Base-by-base conservation (phyloP, 2,113 vertebrate species). In the Odocoileus hemionus region DNA sequence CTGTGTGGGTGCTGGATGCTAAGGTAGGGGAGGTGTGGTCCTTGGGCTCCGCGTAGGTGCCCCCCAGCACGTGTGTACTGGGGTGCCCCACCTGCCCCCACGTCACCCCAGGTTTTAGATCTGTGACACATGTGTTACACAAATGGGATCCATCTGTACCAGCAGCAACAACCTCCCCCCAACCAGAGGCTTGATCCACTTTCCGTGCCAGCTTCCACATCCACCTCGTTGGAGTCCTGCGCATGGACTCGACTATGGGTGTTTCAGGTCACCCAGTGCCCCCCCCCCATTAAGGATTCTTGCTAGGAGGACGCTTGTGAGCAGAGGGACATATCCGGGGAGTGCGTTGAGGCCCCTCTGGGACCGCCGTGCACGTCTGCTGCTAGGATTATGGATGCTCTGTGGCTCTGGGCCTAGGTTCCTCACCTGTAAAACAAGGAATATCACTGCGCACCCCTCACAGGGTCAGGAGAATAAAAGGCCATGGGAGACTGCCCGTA, bases 11-110 rank as follows among this genome's bases (percentile, higher is more conserved):
- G n/a, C 30, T 28, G 30, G 10, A 8, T 60, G 17, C 1, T 1
- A 23, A 54, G 67, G 23, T 1, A 1, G 1, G n/a, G 5, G 54
- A 47, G 4, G 21, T 1, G 5, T 16, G 9, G 15, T 25, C 61
- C 61, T 33, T 9, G 9, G 54, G 28, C 30, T 58, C 12, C 11
- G 15, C 25, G 21, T 80, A 33, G 8, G 30, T 14, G 8, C 14
- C 91, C 84, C 14, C 16, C 19, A 17, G 39, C 21, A 28, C 12
- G 6, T 9, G 3, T 52, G 76, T 3, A 54, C 13, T 11, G 25
- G 9, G 21, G 39, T 39, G 36, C 25, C 58, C 80, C 19, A 26
- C 23, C 50, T 76, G 39, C 57, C 76, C 45, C 86, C 3, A 0
- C 1, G 5, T 43, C 23, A 30, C 88, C 50, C 67, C 78, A 30